Conservation (phyloP, 2,113 vertebrate species). For the Zosterops hypoxanthus region DNA sequence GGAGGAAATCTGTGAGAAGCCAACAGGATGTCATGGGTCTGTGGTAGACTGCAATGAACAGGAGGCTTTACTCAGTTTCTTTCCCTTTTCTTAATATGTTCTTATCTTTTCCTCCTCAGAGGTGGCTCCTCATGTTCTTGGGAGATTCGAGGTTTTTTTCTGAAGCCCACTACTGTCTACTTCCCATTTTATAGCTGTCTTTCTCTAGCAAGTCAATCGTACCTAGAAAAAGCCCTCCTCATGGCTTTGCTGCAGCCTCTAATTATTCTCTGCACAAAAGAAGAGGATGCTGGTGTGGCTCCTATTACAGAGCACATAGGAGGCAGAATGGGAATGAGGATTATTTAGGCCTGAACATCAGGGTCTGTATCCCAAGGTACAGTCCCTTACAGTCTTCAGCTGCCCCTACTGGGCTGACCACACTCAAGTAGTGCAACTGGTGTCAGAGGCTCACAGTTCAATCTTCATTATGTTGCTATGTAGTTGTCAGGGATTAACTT, state of each 20-base stretch:
- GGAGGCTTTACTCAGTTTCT: background rate
- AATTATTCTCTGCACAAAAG: background rate
- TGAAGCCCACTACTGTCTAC: background rate
- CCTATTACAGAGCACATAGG: background rate
- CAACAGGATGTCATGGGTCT: background rate
- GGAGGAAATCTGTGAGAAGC: background rate
- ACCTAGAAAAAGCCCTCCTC: background rate
- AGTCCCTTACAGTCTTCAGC: background rate
- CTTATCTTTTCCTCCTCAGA: background rate
- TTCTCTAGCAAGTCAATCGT: background rate
- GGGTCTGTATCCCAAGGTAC: background rate
- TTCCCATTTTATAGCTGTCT: background rate
- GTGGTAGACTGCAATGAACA: background rate
- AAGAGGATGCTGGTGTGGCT: background rate
- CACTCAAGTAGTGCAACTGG: background rate
- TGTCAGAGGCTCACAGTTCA: background rate
- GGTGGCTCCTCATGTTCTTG: background rate
- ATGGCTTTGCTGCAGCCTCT: background rate
- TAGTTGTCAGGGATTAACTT: background rate
- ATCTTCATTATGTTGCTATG: background rate
- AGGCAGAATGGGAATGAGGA: background rate
- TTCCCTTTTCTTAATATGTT: background rate
- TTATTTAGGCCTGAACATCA: background rate
- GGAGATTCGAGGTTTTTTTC: background rate
- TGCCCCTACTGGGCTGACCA: background rate